A percentile compares a stretch with the other conserved stretches of the same genome.
Evolutionary conservation across 2,888 invertebrate species (phyloP).

Genomic region (Yponomeuta sedellus): DNA sequence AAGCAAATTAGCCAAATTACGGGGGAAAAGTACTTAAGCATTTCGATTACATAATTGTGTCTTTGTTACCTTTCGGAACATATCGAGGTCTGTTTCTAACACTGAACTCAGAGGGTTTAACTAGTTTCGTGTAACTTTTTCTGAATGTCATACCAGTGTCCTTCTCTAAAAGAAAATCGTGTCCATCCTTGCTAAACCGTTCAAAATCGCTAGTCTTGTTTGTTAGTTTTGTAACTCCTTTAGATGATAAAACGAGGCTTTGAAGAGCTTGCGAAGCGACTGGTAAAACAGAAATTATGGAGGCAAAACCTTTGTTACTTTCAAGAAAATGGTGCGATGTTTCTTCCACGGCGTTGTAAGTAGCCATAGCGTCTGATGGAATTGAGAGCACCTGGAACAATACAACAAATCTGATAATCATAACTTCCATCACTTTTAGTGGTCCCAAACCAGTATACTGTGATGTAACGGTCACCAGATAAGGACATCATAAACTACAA

Average conservation of each 20-base stretch:
- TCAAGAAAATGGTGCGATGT: constrained; percentile 5
- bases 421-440: neutral
- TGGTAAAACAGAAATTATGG: neutral
- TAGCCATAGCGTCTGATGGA: constrained; percentile 13
- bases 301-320: neutral
- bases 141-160: constrained; percentile 36
- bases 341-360: constrained; percentile 13
- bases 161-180: constrained; percentile 34
- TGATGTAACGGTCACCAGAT: too few species aligned
- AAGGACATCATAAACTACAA: too few species aligned
- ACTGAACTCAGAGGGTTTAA: constrained; percentile 32
- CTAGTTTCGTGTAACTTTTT: neutral
- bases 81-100: constrained; percentile 63
- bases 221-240: neutral
- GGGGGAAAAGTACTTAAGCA: neutral
- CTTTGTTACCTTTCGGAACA: constrained; percentile 72
- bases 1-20: constrained; percentile 10
- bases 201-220: constrained; percentile 13
- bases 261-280: too few species aligned
- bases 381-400: constrained; percentile 11
- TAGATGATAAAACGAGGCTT: neutral
- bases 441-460: too few species aligned
- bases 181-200: constrained; percentile 32
- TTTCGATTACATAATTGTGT: neutral
- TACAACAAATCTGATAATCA: constrained; percentile 1